Base-by-base conservation (phyloP, 2,797 vertebrate species). In the Centropyge bicolor region DNA sequence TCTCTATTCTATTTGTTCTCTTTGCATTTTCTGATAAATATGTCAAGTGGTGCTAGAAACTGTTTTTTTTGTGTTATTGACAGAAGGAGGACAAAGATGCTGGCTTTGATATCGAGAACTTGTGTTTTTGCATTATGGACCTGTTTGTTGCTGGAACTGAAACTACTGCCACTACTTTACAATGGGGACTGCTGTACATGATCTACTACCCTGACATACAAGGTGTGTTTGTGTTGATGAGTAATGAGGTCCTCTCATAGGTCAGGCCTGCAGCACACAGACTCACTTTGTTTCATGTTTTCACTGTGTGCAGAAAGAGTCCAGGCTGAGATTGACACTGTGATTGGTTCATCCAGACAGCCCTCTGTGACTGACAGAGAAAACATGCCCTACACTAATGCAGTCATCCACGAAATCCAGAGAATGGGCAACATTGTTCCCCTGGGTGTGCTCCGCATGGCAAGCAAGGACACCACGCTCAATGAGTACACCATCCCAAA, bases 141-240 rank as follows among this genome's bases (percentile, higher is more conserved):
- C 90, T 97, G 45, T 96, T 97, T 82, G 0, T 0, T 1, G 96
- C 95, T 3, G 97, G 96, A 70, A 95, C 91, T 74, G 92, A 94
- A 84, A 94, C 93, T 6, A 93, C 91, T 0, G 56, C 89, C 4
- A 94, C 95, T 0, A 97, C 96, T 0, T 52, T 98, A 38, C 91
- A 86, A 64, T 98, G 97, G 97, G 96, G 81, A 8, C 70, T 98
- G 59, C 84, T 97, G 0, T 97, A 93, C 35, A 95, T 98, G 96
- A 93, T 94, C 24, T 5, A 80, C 2, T 19, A 97, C 59, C 97
- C 96, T 2, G 92, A 96, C 60, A 93, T 97, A 48, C 97, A 98
- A 94, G 95, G 91, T 91, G 66, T 46, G 22, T 52, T 65, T 20
- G 16, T 59, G 49, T 38, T 24, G 60, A 4, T 62, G 4, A 41